Evolutionary conservation across 2,113 vertebrate species (phyloP), one percentile per base, ranked within the genome.

Genomic region (Micronycteris hirsuta): DNA sequence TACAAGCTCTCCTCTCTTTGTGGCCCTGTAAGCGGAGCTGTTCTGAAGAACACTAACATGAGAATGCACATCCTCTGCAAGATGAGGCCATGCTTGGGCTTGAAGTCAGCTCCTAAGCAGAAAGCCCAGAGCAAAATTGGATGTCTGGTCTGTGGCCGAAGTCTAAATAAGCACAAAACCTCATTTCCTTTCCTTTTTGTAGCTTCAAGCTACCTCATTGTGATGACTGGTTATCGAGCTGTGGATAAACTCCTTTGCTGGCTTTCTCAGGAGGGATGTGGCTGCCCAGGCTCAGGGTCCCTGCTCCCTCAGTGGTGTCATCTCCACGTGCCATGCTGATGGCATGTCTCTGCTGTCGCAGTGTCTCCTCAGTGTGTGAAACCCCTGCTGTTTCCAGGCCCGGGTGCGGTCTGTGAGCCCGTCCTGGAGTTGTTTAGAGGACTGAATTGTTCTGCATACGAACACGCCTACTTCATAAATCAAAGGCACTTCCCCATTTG

Each of bases 401-500:
- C 63, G 1, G 3, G 0, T 17, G 28, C 31, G 2, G 31, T 61
- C 81, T 52, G 15, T 52, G 26, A 43, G 24, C 49, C 65, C 19
- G 13, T 54, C 74, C 54, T 71, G 19, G 54, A 68, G 12, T n/a
- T n/a, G 65, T 85, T 84, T 89, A 13, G 4, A 15, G 43, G 38
- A 26, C 33, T 36, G 41, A 52, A 22, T 33, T 76, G 73, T 84
- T 47, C 70, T 31, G 54, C 15, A 3, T 33, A 38, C 31, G 58
- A 95, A 81, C 24, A 36, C 86, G 41, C 33, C 77, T 84, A 49
- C 81, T 94, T 84, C 91, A 56, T 90, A 96, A 94, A 83, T 86
- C 92, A 93, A 91, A 96, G 89, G 61, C 12, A 0, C 80, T 61
- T 89, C 94, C 88, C 92, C 88, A 89, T 97, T 97, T 94, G 56